phyloP scores from a whole-genome alignment of 2,888 invertebrate genomes.

The Hemithea aestivaria region DNA sequence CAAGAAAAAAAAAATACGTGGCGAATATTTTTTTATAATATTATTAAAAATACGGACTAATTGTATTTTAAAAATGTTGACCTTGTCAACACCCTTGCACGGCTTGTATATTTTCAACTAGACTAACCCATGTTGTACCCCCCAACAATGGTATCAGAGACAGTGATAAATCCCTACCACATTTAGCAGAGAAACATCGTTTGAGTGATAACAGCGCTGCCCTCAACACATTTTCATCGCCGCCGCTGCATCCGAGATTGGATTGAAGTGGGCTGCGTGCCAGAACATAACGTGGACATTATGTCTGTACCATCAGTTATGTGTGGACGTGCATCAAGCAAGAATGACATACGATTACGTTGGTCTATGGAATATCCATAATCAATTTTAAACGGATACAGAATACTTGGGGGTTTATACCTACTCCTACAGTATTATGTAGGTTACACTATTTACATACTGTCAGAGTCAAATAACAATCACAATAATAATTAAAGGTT shows the following conservation, averaged over 20 bases:
- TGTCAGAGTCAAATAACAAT: no score
- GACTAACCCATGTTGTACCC: no score
- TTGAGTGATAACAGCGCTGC: constrained; percentile 22
- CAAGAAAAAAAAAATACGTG: no score
- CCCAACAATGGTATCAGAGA: background rate
- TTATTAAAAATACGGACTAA: no score
- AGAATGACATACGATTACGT: background rate
- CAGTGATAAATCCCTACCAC: constrained; percentile 1
- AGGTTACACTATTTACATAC: no score
- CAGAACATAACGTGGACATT: constrained; percentile 26
- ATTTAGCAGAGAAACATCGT: constrained; percentile 9
- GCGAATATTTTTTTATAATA: no score
- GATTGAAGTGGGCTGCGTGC: constrained; percentile 51
- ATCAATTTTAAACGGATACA: background rate
- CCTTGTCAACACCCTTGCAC: no score
- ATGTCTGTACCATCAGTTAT: background rate
- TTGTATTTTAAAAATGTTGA: no score
- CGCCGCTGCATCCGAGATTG: constrained; percentile 39
- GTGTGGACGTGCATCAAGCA: background rate
- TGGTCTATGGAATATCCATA: background rate
- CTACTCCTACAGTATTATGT: no score
- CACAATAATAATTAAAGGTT: no score
- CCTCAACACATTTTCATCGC: constrained; percentile 36
- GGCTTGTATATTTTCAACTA: no score
- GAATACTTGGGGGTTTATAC: no score